phyloP scores from a whole-genome alignment of 2,888 invertebrate genomes.

The Caenorhabditis drosophilae region DNA sequence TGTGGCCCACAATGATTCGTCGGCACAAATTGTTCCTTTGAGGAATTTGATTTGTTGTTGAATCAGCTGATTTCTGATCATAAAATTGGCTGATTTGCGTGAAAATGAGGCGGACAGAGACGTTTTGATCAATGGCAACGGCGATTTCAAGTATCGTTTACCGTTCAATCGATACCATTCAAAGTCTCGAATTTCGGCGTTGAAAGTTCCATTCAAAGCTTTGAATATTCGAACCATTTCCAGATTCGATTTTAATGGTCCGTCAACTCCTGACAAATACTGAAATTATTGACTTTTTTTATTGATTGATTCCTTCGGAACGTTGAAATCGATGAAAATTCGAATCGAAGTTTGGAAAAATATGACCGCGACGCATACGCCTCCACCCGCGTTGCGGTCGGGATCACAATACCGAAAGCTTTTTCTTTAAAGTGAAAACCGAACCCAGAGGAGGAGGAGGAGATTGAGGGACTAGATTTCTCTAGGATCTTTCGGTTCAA shows the following conservation, averaged over 20 bases:
- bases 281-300: constrained; percentile 6
- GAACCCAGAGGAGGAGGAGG: too few species aligned
- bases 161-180: constrained; percentile 24
- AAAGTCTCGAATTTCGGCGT: constrained; percentile 33
- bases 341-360: too few species aligned
- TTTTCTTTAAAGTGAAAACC: too few species aligned
- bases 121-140: constrained; percentile 39
- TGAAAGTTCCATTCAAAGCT: constrained; percentile 36
- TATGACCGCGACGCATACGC: too few species aligned
- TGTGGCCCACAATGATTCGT: constrained; percentile 44
- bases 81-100: constrained; percentile 32
- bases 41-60: constrained; percentile 31
- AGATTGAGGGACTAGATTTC: too few species aligned
- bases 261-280: constrained; percentile 48
- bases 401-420: too few species aligned
- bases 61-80: constrained; percentile 17
- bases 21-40: constrained; percentile 28
- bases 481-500: too few species aligned
- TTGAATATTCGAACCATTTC: constrained; percentile 47
- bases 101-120: constrained; percentile 42
- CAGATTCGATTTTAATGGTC: constrained; percentile 41
- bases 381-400: too few species aligned
- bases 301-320: too few species aligned
- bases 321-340: too few species aligned
- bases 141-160: constrained; percentile 23